Conservation (phyloP, 1,140 invertebrate genomes). For the Ylistrum balloti region DNA sequence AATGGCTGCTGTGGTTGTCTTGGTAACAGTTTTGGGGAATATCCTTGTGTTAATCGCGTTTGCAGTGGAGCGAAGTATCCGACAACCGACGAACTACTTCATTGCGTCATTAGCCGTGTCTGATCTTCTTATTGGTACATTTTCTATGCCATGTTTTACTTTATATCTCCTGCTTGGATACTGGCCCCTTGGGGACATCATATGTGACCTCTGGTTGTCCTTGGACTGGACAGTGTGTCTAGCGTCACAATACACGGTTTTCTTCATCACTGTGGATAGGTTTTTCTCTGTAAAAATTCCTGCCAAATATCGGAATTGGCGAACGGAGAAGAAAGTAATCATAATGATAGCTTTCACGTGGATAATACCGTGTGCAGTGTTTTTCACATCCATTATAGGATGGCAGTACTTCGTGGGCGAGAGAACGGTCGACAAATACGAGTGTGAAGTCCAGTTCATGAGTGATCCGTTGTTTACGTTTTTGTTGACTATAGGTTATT, state of each 20-base stretch:
- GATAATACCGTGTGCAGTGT: slow-evolving; percentile 97
- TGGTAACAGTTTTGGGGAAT: slow-evolving; percentile 88
- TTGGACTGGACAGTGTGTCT: slow-evolving; percentile 99
- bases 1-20: slow-evolving; percentile 86
- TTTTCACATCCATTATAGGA: slow-evolving; percentile 99
- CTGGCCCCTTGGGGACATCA: slow-evolving; percentile 97
- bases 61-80: slow-evolving; percentile 97
- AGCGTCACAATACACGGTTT: slow-evolving; percentile 99
- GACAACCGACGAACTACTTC: slow-evolving; percentile 99
- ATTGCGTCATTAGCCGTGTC: slow-evolving; percentile 99
- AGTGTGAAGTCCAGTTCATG: slow-evolving; percentile 98
- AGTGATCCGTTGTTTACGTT: slow-evolving; percentile 99
- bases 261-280: slow-evolving; percentile 98
- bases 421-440: slow-evolving; percentile 86
- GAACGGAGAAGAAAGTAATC: slow-evolving; percentile 96
- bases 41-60: slow-evolving; percentile 98
- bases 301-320: slow-evolving; percentile 97
- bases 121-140: slow-evolving; percentile 97
- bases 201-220: slow-evolving; percentile 99
- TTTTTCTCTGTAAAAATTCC: slow-evolving; percentile 99
- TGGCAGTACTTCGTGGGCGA: slow-evolving; percentile 99
- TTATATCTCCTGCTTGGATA: slow-evolving; percentile 95
- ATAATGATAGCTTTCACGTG: slow-evolving; percentile 94
- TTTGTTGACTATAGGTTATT: slow-evolving; percentile 98
- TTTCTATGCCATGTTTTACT: slow-evolving; percentile 96